A percentile compares a stretch with the other conserved stretches of the same genome.
phyloP scores from a whole-genome alignment of 2,797 vertebrate species.

The Bradypodion pumilum region DNA sequence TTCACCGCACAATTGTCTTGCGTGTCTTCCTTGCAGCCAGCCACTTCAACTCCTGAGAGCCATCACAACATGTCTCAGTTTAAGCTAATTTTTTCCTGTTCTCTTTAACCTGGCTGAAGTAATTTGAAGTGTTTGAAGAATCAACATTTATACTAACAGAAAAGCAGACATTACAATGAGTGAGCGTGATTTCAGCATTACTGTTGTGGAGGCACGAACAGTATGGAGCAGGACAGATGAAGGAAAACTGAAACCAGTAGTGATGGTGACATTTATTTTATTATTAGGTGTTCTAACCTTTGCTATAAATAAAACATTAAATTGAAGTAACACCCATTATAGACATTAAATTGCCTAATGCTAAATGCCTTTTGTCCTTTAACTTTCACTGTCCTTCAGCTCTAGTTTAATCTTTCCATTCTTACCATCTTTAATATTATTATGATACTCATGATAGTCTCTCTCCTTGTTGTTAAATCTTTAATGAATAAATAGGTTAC shows the following conservation, averaged over 20 bases:
- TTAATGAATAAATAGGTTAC: conserved; percentile 51
- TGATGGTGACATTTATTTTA: conserved; percentile 2
- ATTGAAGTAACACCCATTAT: neutral
- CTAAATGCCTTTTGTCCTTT: neutral
- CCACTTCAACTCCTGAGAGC: too few relatives aligned
- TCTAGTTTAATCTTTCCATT: conserved; percentile 42
- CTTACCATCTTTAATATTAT: conserved; percentile 42
- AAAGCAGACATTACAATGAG: conserved; percentile 38
- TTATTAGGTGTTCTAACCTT: conserved; percentile 9
- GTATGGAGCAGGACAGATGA: conserved; percentile 1
- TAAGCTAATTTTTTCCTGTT: conserved; percentile 2
- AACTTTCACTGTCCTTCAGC: conserved; percentile 14
- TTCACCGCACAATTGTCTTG: too few relatives aligned
- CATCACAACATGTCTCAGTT: too few relatives aligned
- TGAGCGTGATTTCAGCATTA: conserved; percentile 31
- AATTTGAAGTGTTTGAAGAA: conserved; percentile 17
- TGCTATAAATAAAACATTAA: conserved; percentile 28
- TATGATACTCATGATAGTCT: conserved; percentile 36
- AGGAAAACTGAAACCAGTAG: neutral
- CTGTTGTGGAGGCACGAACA: conserved; percentile 26
- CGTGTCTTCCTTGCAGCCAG: too few relatives aligned
- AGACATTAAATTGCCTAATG: conserved; percentile 19
- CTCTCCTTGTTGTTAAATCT: conserved; percentile 49
- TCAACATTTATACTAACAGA: conserved; percentile 1
- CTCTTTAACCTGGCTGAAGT: conserved; percentile 2